Conservation (phyloP, 2,113 vertebrate genomes). For the Falcunculus frontatus region DNA sequence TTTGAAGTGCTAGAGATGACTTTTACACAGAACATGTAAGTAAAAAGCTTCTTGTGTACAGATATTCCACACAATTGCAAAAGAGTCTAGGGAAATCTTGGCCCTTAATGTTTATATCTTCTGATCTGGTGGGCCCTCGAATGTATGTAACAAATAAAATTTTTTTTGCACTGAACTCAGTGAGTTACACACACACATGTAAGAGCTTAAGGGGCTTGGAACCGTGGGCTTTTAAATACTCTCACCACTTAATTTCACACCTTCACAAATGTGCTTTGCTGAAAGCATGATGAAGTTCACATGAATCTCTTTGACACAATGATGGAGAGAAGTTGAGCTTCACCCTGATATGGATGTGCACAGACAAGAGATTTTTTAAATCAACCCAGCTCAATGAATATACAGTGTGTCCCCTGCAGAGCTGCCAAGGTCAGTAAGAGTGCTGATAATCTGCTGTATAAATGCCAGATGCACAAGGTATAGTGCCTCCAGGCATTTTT, state of each 20-base stretch:
- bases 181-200: background rate
- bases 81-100: background rate
- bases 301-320: constrained; percentile 43
- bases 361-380: constrained; percentile 52
- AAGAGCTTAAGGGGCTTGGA: background rate
- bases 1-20: background rate
- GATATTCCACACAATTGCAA: background rate
- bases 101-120: background rate
- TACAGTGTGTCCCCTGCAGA: constrained; percentile 43
- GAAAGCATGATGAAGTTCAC: background rate
- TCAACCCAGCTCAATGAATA: constrained; percentile 53
- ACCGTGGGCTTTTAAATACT: background rate
- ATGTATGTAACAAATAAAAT: background rate
- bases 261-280: constrained; percentile 29
- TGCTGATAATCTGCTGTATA: constrained; percentile 55
- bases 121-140: background rate
- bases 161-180: background rate
- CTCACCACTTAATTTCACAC: background rate
- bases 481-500: constrained; percentile 33
- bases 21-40: background rate
- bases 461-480: constrained; percentile 49
- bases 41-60: background rate
- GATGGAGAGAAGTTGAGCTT: constrained; percentile 10
- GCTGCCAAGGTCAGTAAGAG: constrained; percentile 64
- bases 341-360: constrained; percentile 28